Percentiles rank a stretch among this genome's conserved stretches.
These are phyloP conservation scores for Cyclopterus lumpus DNA, from an alignment of 2,797 vertebrate species.

Conservation along the genomic window DNA sequence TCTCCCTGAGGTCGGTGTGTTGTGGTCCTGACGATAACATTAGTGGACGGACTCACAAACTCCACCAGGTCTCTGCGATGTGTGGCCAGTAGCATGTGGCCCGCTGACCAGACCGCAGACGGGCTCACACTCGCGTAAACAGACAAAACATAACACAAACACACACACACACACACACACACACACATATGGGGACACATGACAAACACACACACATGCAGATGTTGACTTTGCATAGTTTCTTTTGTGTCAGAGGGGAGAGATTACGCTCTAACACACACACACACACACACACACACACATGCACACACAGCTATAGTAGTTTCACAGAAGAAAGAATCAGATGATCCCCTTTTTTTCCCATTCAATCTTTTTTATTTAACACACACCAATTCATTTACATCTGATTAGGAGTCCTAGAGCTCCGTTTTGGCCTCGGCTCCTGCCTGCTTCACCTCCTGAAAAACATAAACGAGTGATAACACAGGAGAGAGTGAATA, in stretches of 20 bases:
- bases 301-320: neutral
- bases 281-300: too few species aligned
- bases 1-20: slow-evolving; percentile 64
- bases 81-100: slow-evolving; percentile 67
- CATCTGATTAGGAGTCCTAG: slow-evolving; percentile 46
- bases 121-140: slow-evolving; percentile 62
- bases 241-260: neutral
- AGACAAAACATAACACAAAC: slow-evolving; percentile 58
- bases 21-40: slow-evolving; percentile 70
- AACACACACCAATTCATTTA: slow-evolving; percentile 20
- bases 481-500: neutral
- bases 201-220: slow-evolving; percentile 18
- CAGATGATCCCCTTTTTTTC: neutral
- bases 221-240: slow-evolving; percentile 23
- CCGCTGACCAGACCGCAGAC: slow-evolving; percentile 55
- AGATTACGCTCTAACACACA: neutral
- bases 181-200: slow-evolving; percentile 23
- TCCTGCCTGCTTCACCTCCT: slow-evolving; percentile 76
- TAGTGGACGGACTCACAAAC: slow-evolving; percentile 61
- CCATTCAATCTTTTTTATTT: slow-evolving; percentile 51
- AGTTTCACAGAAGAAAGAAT: slow-evolving; percentile 10
- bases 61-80: slow-evolving; percentile 58
- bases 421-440: slow-evolving; percentile 81
- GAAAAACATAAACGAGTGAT: slow-evolving; percentile 28
- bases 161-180: slow-evolving; percentile 34